Percentiles rank a stretch among this genome's conserved stretches.
Evolutionary conservation across 2,888 invertebrate genomes (phyloP).

Genomic region (Heteromurus nitidus): DNA sequence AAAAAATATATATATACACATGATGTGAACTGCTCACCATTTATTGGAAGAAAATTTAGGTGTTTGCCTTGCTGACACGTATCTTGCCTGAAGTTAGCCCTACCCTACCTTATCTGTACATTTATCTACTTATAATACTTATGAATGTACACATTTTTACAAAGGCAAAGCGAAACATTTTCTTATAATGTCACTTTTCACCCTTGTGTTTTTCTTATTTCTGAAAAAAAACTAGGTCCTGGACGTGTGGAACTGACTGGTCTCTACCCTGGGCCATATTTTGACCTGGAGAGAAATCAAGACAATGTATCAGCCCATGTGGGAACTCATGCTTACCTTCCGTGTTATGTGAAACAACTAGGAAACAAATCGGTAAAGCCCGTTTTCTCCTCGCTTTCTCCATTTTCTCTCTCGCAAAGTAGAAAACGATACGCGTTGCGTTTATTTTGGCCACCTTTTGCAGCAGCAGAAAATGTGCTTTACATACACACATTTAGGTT

Average conservation of each 20-base stretch:
- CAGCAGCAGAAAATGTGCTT: too few species aligned
- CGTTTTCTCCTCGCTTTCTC: conserved; percentile 21
- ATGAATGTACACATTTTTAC: background rate
- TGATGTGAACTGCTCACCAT: too few species aligned
- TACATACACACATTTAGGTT: too few species aligned
- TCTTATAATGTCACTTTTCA: conserved; percentile 21
- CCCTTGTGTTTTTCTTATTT: conserved; percentile 39
- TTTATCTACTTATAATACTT: too few species aligned
- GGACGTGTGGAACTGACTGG: conserved; percentile 79
- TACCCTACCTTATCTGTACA: too few species aligned
- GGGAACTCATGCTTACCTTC: conserved; percentile 92
- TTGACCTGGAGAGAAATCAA: conserved; percentile 85
- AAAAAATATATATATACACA: background rate
- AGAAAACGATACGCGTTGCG: too few species aligned
- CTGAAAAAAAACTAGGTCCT: conserved; percentile 43
- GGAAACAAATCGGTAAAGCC: conserved; percentile 88
- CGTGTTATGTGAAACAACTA: conserved; percentile 90
- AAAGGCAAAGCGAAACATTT: background rate
- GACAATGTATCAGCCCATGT: conserved; percentile 93
- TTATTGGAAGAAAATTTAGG: background rate
- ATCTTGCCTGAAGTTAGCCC: background rate
- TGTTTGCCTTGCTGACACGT: conserved; percentile 2
- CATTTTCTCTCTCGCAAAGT: background rate
- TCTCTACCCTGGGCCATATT: conserved; percentile 89
- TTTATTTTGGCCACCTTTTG: too few species aligned